Evolutionary conservation across 23 tunicate species (phyloP).

Genomic region (Styela plicata): DNA sequence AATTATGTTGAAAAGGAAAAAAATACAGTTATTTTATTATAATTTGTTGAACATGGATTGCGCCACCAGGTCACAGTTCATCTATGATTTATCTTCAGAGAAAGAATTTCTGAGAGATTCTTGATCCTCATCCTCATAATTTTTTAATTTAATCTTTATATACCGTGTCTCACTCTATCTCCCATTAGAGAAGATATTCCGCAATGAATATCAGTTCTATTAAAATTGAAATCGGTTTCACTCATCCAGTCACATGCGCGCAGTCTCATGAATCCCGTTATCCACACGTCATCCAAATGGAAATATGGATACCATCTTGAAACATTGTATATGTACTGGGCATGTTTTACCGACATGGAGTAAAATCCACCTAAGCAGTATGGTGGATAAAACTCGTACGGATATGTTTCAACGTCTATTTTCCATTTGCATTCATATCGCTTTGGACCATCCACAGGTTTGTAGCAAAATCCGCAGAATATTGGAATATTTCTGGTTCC

Average conservation of each 20-base stretch:
- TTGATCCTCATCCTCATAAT: too few species aligned
- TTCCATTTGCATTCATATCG: constrained; percentile 5
- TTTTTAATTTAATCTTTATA: too few species aligned
- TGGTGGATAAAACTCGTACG: constrained; percentile 4
- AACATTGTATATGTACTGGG: neutral
- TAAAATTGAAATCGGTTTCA: neutral
- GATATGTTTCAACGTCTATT: neutral
- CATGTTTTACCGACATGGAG: neutral
- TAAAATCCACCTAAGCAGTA: constrained; percentile 10
- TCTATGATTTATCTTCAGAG: too few species aligned
- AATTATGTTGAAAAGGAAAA: too few species aligned
- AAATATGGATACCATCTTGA: constrained; percentile 1
- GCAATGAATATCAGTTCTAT: neutral
- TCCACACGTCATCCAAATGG: constrained; percentile 1
- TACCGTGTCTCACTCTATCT: too few species aligned
- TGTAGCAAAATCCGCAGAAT: constrained; percentile 2
- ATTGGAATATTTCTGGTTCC: neutral
- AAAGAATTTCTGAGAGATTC: too few species aligned
- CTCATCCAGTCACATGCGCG: neutral
- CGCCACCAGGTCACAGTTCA: too few species aligned
- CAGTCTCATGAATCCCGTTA: constrained; percentile 14
- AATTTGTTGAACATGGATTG: too few species aligned
- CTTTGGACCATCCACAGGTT: neutral
- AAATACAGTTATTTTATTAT: too few species aligned
- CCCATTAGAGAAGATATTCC: constrained; percentile 2